Conservation (phyloP, 2,888 invertebrate species). For the Coremacera marginata region DNA sequence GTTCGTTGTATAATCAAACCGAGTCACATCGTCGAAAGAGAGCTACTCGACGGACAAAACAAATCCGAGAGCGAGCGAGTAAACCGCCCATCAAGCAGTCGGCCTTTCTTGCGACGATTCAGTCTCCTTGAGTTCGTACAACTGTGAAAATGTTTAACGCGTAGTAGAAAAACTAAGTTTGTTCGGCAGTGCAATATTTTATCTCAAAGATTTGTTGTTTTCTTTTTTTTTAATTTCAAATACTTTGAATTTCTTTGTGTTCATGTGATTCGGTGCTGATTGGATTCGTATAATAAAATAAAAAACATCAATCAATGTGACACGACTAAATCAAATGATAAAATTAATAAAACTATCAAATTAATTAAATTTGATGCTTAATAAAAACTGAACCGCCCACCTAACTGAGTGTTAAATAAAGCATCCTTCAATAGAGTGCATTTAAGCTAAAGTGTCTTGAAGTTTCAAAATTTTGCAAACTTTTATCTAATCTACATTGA, state of each 20-base stretch:
- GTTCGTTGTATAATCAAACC: slow-evolving; percentile 30
- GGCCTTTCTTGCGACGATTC: slow-evolving; percentile 43
- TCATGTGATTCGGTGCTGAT: slow-evolving; percentile 10
- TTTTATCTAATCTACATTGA: too few species aligned
- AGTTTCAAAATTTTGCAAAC: too few species aligned
- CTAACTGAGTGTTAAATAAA: too few species aligned
- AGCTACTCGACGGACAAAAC: neutral
- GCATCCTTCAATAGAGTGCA: too few species aligned
- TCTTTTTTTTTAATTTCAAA: slow-evolving; percentile 18
- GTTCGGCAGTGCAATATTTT: slow-evolving; percentile 42
- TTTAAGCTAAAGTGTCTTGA: too few species aligned
- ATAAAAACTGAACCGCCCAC: too few species aligned
- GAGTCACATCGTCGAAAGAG: neutral
- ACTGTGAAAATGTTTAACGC: slow-evolving; percentile 64
- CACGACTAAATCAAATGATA: neutral
- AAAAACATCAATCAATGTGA: neutral
- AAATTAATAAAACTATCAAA: neutral
- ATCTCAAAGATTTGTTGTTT: neutral
- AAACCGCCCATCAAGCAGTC: slow-evolving; percentile 3
- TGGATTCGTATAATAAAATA: slow-evolving; percentile 13
- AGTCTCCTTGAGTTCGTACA: slow-evolving; percentile 65
- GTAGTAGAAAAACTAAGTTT: slow-evolving; percentile 42
- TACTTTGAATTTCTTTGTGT: slow-evolving; percentile 22
- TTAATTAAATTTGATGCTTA: too few species aligned
- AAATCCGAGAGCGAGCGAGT: neutral